Evolutionary conservation across 2,888 invertebrate genomes (phyloP).

Genomic region (Escarpia spicata): DNA sequence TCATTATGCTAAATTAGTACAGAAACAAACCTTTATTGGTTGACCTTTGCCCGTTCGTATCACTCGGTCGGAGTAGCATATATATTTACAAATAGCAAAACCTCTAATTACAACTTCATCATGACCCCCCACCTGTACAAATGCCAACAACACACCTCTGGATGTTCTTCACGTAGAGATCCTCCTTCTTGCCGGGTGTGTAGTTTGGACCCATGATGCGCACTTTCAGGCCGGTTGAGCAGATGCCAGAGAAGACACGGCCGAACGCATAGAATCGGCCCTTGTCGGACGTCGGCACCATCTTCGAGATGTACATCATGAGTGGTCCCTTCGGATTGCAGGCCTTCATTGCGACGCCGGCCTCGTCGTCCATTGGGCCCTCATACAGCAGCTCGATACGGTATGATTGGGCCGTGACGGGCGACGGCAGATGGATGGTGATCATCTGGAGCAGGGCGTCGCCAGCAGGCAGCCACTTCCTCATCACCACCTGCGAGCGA

Average conservation of each 20-base stretch:
- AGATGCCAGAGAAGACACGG: conserved; percentile 97
- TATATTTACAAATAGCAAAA: no score
- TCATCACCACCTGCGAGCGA: conserved; percentile 84
- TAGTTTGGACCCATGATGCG: conserved; percentile 99
- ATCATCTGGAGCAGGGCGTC: conserved; percentile 99
- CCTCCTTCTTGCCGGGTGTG: conserved; percentile 97
- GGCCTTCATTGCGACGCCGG: conserved; percentile 81
- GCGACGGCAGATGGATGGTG: conserved; percentile 98
- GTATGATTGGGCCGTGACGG: conserved; percentile 98
- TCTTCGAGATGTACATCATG: conserved; percentile 99
- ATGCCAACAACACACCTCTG: conserved; percentile 72
- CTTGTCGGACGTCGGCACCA: conserved; percentile 99
- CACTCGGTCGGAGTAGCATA: background rate
- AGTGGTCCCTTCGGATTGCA: conserved; percentile 97
- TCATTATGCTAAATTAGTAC: no score
- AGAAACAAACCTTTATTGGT: background rate
- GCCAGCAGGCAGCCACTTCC: conserved; percentile 99
- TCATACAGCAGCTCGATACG: conserved; percentile 99
- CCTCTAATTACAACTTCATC: background rate
- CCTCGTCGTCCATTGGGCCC: conserved; percentile 96
- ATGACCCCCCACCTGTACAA: background rate
- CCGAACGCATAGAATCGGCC: conserved; percentile 99
- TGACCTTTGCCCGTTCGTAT: background rate
- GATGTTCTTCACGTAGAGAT: conserved; percentile 98
- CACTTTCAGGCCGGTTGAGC: conserved; percentile 74